Base-by-base conservation (phyloP, 2,888 invertebrate species). In the Drosophila yooni region DNA sequence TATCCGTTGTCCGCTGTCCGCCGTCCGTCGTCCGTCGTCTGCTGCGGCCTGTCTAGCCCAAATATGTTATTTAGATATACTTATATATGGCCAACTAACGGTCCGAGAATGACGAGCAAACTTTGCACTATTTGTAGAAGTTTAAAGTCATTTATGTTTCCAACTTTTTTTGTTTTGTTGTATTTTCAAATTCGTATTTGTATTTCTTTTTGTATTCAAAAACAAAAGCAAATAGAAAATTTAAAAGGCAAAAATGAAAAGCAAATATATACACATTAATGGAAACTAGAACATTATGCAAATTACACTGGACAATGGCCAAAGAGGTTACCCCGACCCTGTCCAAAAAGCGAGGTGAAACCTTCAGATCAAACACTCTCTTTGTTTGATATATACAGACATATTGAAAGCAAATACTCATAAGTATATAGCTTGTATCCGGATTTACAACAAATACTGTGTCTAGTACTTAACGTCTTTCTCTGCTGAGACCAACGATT, bases 41-140 rank as follows among this genome's bases (percentile, higher is more conserved):
- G 29, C 29, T 34, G 34, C 25, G 53, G 46, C 18, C n/a, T n/a
- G 38, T 38, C 63, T 61, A 80, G 76, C 81, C 80, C 74, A 80
- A 83, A 81, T 81, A 76, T 74, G 56, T 70, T 76, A 83, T 72
- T 82, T 89, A 82, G 72, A 63, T 73, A 78, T 67, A 77, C 68
- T 72, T 77, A 72, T 59, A 40, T 70, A 58, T 78, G 70, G 76
- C 81, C 74, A 88, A 83, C 81, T 90, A 85, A 89, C 85, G 85
- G 88, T 65, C 27, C 62, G 34, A 60, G 60, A 71, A 82, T 83
- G 79, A 79, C 74, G 64, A 70, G 76, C 81, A 59, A 68, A 81
- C 74, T 82, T 81, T 74, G 76, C 81, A 83, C 69, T 70, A 67
- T 76, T 75, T 76, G 70, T 76, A 62, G 54, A 72, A 67, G 65